These are phyloP conservation scores for Spea hammondii DNA, from an alignment of 2,797 vertebrate species.

Conservation along the genomic window DNA sequence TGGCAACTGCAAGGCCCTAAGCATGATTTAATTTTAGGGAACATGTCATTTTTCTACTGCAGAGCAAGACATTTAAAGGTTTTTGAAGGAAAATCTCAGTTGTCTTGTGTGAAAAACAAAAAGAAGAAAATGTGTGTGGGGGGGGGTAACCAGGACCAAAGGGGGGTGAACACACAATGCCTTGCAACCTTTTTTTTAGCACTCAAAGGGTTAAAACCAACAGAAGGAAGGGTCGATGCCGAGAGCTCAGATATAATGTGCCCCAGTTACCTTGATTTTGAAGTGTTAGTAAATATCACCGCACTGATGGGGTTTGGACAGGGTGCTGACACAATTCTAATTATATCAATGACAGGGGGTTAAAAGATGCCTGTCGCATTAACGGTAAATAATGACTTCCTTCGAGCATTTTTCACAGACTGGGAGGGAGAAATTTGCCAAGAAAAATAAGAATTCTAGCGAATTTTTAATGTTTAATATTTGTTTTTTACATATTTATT, in stretches of 20 bases:
- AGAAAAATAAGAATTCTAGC: background rate
- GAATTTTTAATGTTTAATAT: no score
- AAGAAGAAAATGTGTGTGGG: background rate
- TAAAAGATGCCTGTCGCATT: background rate
- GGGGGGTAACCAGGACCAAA: background rate
- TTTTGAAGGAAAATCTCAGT: background rate
- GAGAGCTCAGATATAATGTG: background rate
- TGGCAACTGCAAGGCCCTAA: slow-evolving; percentile 68
- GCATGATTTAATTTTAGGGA: slow-evolving; percentile 71
- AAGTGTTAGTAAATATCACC: background rate
- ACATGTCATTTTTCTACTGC: slow-evolving; percentile 64
- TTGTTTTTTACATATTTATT: no score
- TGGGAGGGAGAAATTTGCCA: background rate
- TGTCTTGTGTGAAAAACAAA: background rate
- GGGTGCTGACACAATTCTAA: background rate
- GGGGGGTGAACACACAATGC: background rate
- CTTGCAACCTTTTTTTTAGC: background rate
- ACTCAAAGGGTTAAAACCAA: background rate
- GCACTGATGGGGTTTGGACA: background rate
- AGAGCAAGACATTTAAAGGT: slow-evolving; percentile 40
- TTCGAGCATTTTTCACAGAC: no score
- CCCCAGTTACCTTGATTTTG: background rate
- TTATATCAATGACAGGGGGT: background rate
- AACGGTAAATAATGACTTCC: background rate
- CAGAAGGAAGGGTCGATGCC: background rate